Percentiles rank a stretch among this genome's conserved stretches.
These are phyloP conservation scores for Mustela lutreola DNA, from an alignment of 2,113 vertebrate genomes.

Conservation along the genomic window DNA sequence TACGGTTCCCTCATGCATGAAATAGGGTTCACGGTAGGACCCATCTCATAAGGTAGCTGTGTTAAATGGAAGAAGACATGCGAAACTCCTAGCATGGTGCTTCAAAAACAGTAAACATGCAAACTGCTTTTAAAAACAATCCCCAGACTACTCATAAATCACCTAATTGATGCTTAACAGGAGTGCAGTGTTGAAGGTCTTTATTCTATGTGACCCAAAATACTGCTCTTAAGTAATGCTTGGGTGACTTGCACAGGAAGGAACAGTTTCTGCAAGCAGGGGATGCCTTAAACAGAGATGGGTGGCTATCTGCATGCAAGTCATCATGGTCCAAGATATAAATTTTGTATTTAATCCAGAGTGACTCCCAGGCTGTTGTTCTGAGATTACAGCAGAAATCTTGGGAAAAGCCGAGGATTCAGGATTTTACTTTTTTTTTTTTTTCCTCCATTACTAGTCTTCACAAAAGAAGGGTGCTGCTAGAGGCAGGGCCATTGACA, in stretches of 20 bases:
- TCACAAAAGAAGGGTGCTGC: neutral
- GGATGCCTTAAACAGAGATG: neutral
- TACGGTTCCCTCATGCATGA: neutral
- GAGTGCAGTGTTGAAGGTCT: neutral
- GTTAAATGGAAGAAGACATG: neutral
- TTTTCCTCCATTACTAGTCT: constrained; percentile 41
- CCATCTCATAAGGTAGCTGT: neutral
- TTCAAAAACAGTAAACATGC: neutral
- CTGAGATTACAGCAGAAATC: constrained; percentile 20
- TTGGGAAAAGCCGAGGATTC: constrained; percentile 21
- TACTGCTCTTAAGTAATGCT: neutral
- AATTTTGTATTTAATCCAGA: neutral
- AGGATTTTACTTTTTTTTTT: neutral
- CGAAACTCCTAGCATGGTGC: neutral
- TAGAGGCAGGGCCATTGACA: neutral
- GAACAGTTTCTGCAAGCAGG: neutral
- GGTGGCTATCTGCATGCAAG: neutral
- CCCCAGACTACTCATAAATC: neutral
- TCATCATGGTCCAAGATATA: constrained; percentile 35
- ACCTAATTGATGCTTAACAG: neutral
- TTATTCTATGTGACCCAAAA: neutral
- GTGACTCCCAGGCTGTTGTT: neutral
- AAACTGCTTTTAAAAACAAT: neutral
- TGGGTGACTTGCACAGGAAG: neutral
- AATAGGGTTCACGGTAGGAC: neutral